These are phyloP conservation scores for Prunella himalayana DNA, from an alignment of 2,113 vertebrate species.

Conservation along the genomic window DNA sequence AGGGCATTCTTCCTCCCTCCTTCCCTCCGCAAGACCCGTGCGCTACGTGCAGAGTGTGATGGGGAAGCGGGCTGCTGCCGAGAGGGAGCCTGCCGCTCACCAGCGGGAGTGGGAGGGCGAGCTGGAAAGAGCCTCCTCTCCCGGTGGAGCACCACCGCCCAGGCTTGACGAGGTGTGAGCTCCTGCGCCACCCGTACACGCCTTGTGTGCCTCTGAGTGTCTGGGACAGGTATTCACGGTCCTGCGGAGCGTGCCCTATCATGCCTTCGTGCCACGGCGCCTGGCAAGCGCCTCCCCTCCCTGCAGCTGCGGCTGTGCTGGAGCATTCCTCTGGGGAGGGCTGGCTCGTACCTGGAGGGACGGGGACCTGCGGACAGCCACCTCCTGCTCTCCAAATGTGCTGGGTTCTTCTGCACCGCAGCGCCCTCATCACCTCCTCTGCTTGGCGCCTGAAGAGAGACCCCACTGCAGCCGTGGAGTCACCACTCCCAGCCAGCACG, in stretches of 20 bases:
- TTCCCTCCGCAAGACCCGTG: not conserved
- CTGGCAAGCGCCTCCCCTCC: constrained; percentile 11
- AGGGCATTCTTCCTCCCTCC: not conserved
- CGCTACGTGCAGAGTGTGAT: not conserved
- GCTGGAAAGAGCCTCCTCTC: not conserved
- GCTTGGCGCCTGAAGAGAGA: not conserved
- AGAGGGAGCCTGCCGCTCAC: not conserved
- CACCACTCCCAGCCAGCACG: rapidly evolving
- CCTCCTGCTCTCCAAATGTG: not conserved
- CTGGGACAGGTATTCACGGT: constrained; percentile 57
- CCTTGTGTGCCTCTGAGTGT: constrained; percentile 22
- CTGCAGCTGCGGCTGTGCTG: constrained; percentile 21
- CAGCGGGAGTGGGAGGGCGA: not conserved
- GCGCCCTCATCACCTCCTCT: not conserved
- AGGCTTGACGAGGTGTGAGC: constrained; percentile 13
- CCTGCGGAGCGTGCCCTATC: constrained; percentile 27
- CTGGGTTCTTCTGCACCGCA: not conserved
- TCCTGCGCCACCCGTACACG: not conserved
- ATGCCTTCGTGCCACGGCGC: constrained; percentile 19
- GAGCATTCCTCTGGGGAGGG: constrained; percentile 10
- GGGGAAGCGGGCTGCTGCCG: not conserved
- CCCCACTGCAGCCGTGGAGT: rapidly evolving
- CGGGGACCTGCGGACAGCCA: rapidly evolving
- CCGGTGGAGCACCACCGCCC: not conserved
- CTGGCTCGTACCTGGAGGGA: not conserved